Base-by-base conservation (phyloP, 2,113 vertebrate species). In the Lates calcarifer region DNA sequence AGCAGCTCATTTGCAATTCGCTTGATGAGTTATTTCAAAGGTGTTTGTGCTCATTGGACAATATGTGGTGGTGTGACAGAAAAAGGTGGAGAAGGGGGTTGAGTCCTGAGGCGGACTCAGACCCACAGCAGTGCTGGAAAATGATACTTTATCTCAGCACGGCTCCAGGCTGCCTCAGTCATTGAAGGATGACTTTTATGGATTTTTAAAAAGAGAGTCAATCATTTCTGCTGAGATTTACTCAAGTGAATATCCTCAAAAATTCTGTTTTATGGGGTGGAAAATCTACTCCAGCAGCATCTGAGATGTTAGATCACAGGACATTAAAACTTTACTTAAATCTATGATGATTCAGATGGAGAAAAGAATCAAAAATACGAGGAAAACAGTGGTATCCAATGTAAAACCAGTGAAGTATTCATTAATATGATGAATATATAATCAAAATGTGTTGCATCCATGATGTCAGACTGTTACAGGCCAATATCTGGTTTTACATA, bases 271-370 rank as follows among this genome's bases (percentile, higher is more conserved):
- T 12, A 82, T 58, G 15, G 10, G 2, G 20, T n/a, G 6, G 2
- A 33, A 63, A 72, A 61, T 17, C 15, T 31, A 45, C 39, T 79
- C 57, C 64, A 80, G 64, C 41, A 73, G 15, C 57, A 20, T 85
- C 20, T 65, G 9, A 49, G 53, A 61, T 24, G 22, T 53, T 20
- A 18, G 1, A 47, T 82, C 62, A 76, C 9, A 66, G 43, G 31
- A 51, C 13, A 8, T 56, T 5, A 61, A 71, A 45, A 45, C 18
- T 71, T 63, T 26, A 37, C 18, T 61, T 57, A 5, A 70, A 61
- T 43, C 51, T 57, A 4, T 22, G 37, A 71, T 64, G 29, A 81
- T 60, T 18, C 66, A 37, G 22, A 35, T 37, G 5, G 18, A 33
- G 6, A 60, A 15, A 24, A 41, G 35, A 41, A 35, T 35, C 10